phyloP scores from a whole-genome alignment of 2,797 vertebrate species.

The Hypotaenidia philippensis region DNA sequence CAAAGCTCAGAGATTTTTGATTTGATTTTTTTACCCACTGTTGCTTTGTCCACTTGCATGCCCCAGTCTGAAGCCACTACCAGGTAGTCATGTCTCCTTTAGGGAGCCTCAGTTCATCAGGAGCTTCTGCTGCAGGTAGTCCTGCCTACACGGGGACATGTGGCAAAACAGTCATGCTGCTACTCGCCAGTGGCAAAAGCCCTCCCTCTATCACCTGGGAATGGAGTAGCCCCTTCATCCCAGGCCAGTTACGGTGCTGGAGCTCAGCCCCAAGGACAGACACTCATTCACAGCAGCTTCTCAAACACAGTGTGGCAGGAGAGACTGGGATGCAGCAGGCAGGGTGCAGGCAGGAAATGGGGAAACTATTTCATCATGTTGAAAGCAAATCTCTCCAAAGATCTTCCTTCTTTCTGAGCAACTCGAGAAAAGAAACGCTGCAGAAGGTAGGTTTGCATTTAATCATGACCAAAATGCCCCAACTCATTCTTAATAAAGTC shows the following conservation, averaged over 20 bases:
- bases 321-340: neutral
- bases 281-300: neutral
- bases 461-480: neutral
- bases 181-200: neutral
- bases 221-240: neutral
- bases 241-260: rapidly evolving
- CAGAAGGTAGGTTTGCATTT: neutral
- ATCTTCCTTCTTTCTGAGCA: neutral
- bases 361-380: neutral
- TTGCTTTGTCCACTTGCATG: neutral
- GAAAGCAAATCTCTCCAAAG: neutral
- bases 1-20: neutral
- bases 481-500: neutral
- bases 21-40: neutral
- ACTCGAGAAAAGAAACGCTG: neutral
- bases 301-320: neutral
- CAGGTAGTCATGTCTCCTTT: neutral
- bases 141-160: neutral
- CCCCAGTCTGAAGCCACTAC: neutral
- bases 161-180: neutral
- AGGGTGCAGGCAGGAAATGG: neutral
- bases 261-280: neutral
- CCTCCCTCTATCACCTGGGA: neutral
- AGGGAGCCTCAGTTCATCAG: neutral
- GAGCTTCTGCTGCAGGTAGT: neutral